Percentiles rank a stretch among this genome's conserved stretches.
These are phyloP conservation scores for Thrips palmi DNA, from an alignment of 1,140 invertebrate species.

Conservation along the genomic window DNA sequence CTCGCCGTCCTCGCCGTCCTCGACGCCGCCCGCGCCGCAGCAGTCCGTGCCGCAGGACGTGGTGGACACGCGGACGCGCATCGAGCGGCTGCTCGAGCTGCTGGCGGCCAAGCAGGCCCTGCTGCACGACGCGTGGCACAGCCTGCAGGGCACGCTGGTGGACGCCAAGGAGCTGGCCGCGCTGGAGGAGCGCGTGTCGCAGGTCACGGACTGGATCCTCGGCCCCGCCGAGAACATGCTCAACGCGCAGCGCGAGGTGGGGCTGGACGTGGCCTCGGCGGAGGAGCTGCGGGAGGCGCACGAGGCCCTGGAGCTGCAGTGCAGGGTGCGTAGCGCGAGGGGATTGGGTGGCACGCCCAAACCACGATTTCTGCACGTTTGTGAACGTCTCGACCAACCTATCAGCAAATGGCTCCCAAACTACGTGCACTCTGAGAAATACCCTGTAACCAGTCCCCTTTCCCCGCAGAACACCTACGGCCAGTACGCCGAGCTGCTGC, in stretches of 20 bases:
- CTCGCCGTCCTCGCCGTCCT: neutral
- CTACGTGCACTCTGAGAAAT: no score
- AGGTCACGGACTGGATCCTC: conserved; percentile 58
- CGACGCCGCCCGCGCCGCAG: conserved; percentile 9
- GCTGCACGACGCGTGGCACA: conserved; percentile 37
- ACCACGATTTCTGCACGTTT: no score
- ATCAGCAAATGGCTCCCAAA: no score
- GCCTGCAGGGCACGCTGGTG: conserved; percentile 35
- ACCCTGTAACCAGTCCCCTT: neutral
- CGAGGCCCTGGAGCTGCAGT: conserved; percentile 56
- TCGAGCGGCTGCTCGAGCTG: conserved; percentile 33
- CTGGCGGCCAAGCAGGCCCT: conserved; percentile 36
- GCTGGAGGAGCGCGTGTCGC: conserved; percentile 39
- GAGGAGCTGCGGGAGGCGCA: conserved; percentile 50
- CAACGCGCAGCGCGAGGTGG: conserved; percentile 47
- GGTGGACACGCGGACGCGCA: conserved; percentile 33
- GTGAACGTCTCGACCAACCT: no score
- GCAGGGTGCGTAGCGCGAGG: conserved; percentile 45
- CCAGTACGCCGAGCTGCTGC: conserved; percentile 52
- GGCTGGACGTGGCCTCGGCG: conserved; percentile 46
- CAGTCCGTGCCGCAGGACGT: conserved; percentile 28
- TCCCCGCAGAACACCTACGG: conserved; percentile 43
- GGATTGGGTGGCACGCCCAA: no score
- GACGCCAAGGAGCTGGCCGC: conserved; percentile 36
- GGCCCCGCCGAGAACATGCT: conserved; percentile 51